A percentile compares a stretch with the other conserved stretches of the same genome.
Evolutionary conservation across 2,888 invertebrate genomes (phyloP).

Genomic region (Patella pellucida): DNA sequence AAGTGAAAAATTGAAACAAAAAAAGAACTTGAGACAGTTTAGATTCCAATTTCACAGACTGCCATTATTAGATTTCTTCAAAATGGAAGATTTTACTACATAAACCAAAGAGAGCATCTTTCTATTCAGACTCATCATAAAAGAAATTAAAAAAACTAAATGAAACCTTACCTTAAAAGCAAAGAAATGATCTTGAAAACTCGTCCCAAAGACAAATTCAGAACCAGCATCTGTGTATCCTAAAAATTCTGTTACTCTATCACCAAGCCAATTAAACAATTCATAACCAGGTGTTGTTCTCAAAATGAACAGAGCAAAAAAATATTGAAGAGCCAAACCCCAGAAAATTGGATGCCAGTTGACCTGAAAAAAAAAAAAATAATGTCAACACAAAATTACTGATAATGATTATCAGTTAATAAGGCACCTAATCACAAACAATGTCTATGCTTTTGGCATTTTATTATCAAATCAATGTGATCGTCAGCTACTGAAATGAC

Average conservation of each 20-base stretch:
- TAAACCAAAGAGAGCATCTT: no score
- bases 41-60: not conserved
- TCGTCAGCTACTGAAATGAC: not conserved
- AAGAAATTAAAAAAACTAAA: no score
- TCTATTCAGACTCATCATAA: no score
- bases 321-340: slow-evolving; percentile 86
- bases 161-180: slow-evolving; percentile 82
- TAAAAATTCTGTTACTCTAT: slow-evolving; percentile 83
- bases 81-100: no score
- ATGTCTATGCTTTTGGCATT: no score
- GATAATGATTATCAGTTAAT: no score
- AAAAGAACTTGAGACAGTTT: not conserved
- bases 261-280: slow-evolving; percentile 81
- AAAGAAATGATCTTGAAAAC: slow-evolving; percentile 76
- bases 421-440: no score
- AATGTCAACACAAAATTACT: no score
- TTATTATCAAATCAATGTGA: no score
- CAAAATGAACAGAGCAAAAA: slow-evolving; percentile 74
- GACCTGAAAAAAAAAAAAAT: slow-evolving; percentile 59
- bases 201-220: slow-evolving; percentile 84
- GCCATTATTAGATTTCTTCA: no score
- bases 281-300: slow-evolving; percentile 71
- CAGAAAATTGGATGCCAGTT: slow-evolving; percentile 83
- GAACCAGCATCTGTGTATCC: slow-evolving; percentile 85
- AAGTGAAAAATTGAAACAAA: not conserved